These are phyloP conservation scores for Parotocinclus haroldoi DNA, from an alignment of 2,797 vertebrate genomes.

Conservation along the genomic window DNA sequence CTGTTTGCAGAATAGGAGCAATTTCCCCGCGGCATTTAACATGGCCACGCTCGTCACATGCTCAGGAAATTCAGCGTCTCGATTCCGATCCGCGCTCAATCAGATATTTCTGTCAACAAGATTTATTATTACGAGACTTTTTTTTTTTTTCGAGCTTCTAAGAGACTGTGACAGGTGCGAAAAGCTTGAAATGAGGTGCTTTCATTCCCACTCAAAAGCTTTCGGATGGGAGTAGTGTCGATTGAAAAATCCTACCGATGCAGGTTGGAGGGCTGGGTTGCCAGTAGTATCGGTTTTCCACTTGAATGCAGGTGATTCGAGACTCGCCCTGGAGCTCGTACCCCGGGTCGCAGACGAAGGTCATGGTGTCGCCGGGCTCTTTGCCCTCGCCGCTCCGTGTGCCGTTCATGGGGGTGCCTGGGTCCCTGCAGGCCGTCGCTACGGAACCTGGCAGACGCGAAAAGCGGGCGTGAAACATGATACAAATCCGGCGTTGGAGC, in stretches of 20 bases:
- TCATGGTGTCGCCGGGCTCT: constrained; percentile 90
- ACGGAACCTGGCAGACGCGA: constrained; percentile 79
- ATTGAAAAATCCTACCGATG: constrained; percentile 81
- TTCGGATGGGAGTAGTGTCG: constrained; percentile 14
- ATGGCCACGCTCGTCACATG: constrained; percentile 15
- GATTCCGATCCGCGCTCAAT: constrained; percentile 31
- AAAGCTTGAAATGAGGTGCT: constrained; percentile 38
- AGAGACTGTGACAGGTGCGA: constrained; percentile 40
- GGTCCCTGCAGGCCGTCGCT: constrained; percentile 93
- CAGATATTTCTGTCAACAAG: constrained; percentile 37
- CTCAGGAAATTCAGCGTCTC: not conserved
- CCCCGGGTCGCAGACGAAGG: constrained; percentile 93
- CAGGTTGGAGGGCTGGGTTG: constrained; percentile 95
- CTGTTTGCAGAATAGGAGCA: constrained; percentile 17
- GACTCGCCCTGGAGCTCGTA: constrained; percentile 95
- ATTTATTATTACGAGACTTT: constrained; percentile 35
- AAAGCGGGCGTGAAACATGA: too few relatives aligned
- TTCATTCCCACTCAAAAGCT: constrained; percentile 1
- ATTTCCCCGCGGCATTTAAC: constrained; percentile 30
- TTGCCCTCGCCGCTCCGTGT: constrained; percentile 94
- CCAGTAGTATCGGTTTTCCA: constrained; percentile 99
- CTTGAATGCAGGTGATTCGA: constrained; percentile 97
- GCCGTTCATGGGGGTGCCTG: constrained; percentile 95
- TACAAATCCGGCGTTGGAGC: too few relatives aligned
- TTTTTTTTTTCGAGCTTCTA: not conserved